phyloP scores from a whole-genome alignment of 2,888 invertebrate species.

The Perdita meconis region DNA sequence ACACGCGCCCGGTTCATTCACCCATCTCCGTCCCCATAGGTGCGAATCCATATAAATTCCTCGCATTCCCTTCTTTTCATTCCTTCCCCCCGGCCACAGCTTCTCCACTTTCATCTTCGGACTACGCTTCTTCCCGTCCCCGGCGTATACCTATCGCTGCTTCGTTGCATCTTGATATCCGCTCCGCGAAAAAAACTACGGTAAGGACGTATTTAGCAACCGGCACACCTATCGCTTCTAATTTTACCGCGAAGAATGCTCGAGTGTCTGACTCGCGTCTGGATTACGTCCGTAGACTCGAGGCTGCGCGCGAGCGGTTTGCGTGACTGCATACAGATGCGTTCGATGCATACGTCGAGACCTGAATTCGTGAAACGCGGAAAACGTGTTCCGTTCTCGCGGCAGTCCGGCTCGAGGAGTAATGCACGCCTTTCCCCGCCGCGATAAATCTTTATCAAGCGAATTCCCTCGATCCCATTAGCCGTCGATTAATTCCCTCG shows the following conservation, averaged over 20 bases:
- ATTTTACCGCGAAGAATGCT: conserved; percentile 37
- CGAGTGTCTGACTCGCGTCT: conserved; percentile 49
- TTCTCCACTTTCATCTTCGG: neutral
- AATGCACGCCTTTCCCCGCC: neutral
- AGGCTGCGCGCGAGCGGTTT: neutral
- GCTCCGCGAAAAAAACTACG: neutral
- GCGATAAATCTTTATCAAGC: conserved; percentile 30
- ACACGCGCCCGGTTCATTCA: no score
- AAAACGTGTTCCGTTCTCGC: neutral
- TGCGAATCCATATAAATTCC: no score
- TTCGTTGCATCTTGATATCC: neutral
- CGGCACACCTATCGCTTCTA: conserved; percentile 38
- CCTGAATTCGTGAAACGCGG: conserved; percentile 20
- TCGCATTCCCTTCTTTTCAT: no score
- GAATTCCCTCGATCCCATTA: conserved; percentile 16
- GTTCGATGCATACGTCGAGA: neutral
- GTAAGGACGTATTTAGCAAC: conserved; percentile 12
- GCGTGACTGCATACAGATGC: conserved; percentile 39
- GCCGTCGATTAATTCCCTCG: conserved; percentile 39
- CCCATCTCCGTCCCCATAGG: no score
- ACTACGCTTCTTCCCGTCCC: no score
- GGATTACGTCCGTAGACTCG: conserved; percentile 32
- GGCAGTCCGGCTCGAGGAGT: neutral
- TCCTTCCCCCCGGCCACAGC: neutral
- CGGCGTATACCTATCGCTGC: neutral